Base-by-base conservation (phyloP, 2,113 vertebrate species). In the Epinephelus lanceolatus region DNA sequence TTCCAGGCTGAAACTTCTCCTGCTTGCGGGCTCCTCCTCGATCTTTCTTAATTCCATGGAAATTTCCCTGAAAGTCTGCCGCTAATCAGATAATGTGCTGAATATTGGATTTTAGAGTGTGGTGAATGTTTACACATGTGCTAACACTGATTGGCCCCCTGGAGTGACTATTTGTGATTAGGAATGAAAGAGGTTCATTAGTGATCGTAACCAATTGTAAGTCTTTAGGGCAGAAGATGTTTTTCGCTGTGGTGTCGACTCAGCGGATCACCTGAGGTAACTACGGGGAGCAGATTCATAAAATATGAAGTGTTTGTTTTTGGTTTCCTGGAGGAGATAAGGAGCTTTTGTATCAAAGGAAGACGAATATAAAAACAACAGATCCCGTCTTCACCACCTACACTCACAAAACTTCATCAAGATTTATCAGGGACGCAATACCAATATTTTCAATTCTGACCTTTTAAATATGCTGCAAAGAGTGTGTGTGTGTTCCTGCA, bases 141-240 rank as follows among this genome's bases (percentile, higher is more conserved):
- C 30, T 13, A 78, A 57, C 42, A 18, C 86, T 76, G 88, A 91
- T 90, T 90, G 85, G 80, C 42, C 74, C 90, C 92, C 93, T 88
- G 80, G 80, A 91, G 93, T 82, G 73, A 88, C 75, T 89, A 67
- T 88, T 80, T 88, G 85, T 86, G 80, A 89, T 91, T 76, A 75
- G 60, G 69, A 86, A 79, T 84, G 62, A 91, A 82, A 84, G 73
- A 79, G 76, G 76, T 92, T 94, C 93, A 94, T 94, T 94, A 91
- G 61, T 18, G 74, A 86, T 92, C 0, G 30, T 13, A 77, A 83
- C 72, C 84, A 60, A 80, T 78, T 81, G 75, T 84, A 67, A 30
- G 84, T 86, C 94, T 89, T 76, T 0, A 70, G 92, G 93, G 92
- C 81, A 80, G 81, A 84, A 89, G 33, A 88, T 90, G 90, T 94